Evolutionary conservation across 2,113 vertebrate genomes (phyloP), one percentile per base, ranked within the genome.

Genomic region (Oncorhynchus gorbuscha): DNA sequence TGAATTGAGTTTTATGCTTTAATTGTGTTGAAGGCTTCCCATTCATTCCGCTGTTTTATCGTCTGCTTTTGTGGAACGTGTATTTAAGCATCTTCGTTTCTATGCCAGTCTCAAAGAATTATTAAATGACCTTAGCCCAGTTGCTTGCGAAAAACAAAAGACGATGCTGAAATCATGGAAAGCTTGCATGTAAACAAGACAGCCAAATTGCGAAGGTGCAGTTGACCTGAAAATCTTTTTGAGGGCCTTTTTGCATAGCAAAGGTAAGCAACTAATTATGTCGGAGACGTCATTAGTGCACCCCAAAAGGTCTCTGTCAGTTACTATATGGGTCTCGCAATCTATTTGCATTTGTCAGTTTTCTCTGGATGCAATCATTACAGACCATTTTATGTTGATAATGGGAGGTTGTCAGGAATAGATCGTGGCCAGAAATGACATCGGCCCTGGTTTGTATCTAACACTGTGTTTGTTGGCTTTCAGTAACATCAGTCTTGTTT

Each of bases 201-300:
- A 79, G 81, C 74, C 82, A 87, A 18, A 84, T 81, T 88, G 58
- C 66, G 71, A 58, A 75, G 79, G 76, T 83, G 76, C 69, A 1
- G 4, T 72, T 86, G 81, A 89, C 64, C 64, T 83, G 83, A 71
- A 62, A 76, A 82, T 79, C 71, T 62, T n/a, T n/a, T 11, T 62
- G 24, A 22, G 12, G 51, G 12, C 4, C 51, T 18, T 55, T 55
- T 18, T 18, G 14, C 51, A 55, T 55, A 55, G 51, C 51, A 55
- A 55, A 18, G 51, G 5, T 55, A 55, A 55, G 51, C 51, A 14
- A 55, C 16, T 55, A 1, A 4, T 18, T 16, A 16, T 55, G 51
- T 18, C 3, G 39, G 39, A 45, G 51, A 55, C 18, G 51, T 55
- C 51, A 55, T 14, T 4, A 16, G 51, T 45, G 4, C 51, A 55